These are phyloP conservation scores for Zenarchopterus dispar DNA, from an alignment of 2,797 vertebrate species.

Conservation along the genomic window DNA sequence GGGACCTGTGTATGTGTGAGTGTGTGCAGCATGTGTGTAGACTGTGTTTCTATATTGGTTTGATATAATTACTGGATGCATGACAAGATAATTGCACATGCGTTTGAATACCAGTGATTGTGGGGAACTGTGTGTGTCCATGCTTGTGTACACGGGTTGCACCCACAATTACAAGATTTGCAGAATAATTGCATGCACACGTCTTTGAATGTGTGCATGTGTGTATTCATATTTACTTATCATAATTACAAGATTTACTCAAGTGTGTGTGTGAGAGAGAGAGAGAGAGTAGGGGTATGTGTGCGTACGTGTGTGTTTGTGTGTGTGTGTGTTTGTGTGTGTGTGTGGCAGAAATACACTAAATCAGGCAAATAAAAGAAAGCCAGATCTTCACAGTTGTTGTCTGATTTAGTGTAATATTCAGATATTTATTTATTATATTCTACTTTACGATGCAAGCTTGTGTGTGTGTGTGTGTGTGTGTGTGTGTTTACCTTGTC, in stretches of 20 bases:
- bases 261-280: not conserved
- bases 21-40: conserved; percentile 8
- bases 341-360: conserved; percentile 23
- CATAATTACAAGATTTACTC: conserved; percentile 40
- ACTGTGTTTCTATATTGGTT: conserved; percentile 33
- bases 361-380: conserved; percentile 28
- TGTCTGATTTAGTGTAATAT: conserved; percentile 10
- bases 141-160: conserved; percentile 25
- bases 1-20: conserved; percentile 1
- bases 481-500: conserved; percentile 44
- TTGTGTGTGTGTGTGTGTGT: conserved; percentile 7
- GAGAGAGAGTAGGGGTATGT: conserved; percentile 2
- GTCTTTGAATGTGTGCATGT: conserved; percentile 37
- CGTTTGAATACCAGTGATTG: conserved; percentile 1
- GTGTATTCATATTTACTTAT: conserved; percentile 53
- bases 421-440: conserved; percentile 34
- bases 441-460: conserved; percentile 14
- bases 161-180: conserved; percentile 56
- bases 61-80: conserved; percentile 51
- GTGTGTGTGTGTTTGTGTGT: conserved; percentile 2
- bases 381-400: too few relatives aligned
- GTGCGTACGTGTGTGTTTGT: too few relatives aligned
- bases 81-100: conserved; percentile 60
- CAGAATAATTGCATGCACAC: conserved; percentile 44
- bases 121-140: conserved; percentile 13